phyloP scores from a whole-genome alignment of 2,797 vertebrate species.

The Alfaro cultratus region DNA sequence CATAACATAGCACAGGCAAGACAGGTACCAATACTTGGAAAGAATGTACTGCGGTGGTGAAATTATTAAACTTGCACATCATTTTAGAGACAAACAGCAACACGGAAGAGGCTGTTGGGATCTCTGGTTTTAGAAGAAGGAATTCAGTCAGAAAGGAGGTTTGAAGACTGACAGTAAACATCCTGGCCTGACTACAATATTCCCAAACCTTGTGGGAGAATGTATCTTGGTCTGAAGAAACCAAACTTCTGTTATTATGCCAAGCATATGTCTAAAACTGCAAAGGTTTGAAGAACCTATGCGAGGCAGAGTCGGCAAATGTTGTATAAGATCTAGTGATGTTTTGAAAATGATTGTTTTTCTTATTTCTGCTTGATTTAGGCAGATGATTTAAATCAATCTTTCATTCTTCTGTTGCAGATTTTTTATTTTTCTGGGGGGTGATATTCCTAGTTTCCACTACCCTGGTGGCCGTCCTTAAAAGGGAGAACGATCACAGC shows the following conservation, averaged over 20 bases:
- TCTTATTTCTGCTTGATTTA: neutral
- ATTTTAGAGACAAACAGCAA: neutral
- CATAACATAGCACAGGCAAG: neutral
- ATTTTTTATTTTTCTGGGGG: conserved; percentile 98
- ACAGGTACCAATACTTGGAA: neutral
- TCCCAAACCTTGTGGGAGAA: neutral
- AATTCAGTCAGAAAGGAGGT: neutral
- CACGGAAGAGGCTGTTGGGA: neutral
- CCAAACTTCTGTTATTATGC: neutral
- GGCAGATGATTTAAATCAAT: neutral
- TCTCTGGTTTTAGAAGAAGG: neutral
- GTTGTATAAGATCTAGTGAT: neutral
- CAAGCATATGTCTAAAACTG: neutral
- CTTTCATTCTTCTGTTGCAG: conserved; percentile 70
- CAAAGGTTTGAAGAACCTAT: neutral
- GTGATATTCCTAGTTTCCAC: conserved; percentile 93
- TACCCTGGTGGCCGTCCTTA: conserved; percentile 92
- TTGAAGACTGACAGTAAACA: neutral
- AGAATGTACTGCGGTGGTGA: neutral
- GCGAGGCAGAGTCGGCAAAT: neutral
- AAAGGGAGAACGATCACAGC: conserved; percentile 85
- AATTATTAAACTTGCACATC: neutral
- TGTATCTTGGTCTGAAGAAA: neutral
- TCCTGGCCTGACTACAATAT: neutral
- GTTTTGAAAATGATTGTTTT: neutral